phyloP scores from a whole-genome alignment of 2,888 invertebrate genomes.

The Hydroisotoma schaefferi region DNA sequence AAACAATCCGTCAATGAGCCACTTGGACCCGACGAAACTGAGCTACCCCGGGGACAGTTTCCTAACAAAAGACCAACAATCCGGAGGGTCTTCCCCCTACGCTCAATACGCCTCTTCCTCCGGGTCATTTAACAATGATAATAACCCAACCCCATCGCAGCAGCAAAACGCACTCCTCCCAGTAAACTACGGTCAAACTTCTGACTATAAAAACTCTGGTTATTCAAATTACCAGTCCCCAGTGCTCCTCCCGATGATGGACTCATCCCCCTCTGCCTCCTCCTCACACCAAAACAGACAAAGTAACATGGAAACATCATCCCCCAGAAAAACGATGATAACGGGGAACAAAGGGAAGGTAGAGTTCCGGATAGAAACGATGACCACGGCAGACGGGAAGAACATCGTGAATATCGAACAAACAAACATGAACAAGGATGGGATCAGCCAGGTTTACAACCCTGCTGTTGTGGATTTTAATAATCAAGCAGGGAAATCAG shows the following conservation, averaged over 20 bases:
- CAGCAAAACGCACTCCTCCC: too few relatives aligned
- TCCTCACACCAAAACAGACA: not conserved
- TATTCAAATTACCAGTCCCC: not conserved
- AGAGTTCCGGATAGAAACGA: constrained; percentile 39
- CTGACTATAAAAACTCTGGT: constrained; percentile 1
- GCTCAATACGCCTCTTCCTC: too few relatives aligned
- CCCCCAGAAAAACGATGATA: too few relatives aligned
- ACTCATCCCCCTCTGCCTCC: not conserved
- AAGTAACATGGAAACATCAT: too few relatives aligned
- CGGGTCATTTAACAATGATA: not conserved
- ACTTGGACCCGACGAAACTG: constrained; percentile 45
- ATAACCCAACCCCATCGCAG: not conserved
- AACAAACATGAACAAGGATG: too few relatives aligned
- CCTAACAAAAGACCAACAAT: constrained; percentile 32
- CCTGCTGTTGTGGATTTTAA: too few relatives aligned
- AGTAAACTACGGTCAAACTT: too few relatives aligned
- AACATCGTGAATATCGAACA: not conserved
- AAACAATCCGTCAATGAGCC: constrained; percentile 41
- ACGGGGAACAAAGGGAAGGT: constrained; percentile 19
- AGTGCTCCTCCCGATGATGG: not conserved
- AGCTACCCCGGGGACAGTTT: constrained; percentile 46
- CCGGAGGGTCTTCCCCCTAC: too few relatives aligned
- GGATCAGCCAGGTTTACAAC: too few relatives aligned
- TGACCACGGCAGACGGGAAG: not conserved
- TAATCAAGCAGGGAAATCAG: too few relatives aligned